A percentile compares a stretch with the other conserved stretches of the same genome.
Conservation (phyloP, 2,797 vertebrate species). For the Pyrocephalus nanus region DNA sequence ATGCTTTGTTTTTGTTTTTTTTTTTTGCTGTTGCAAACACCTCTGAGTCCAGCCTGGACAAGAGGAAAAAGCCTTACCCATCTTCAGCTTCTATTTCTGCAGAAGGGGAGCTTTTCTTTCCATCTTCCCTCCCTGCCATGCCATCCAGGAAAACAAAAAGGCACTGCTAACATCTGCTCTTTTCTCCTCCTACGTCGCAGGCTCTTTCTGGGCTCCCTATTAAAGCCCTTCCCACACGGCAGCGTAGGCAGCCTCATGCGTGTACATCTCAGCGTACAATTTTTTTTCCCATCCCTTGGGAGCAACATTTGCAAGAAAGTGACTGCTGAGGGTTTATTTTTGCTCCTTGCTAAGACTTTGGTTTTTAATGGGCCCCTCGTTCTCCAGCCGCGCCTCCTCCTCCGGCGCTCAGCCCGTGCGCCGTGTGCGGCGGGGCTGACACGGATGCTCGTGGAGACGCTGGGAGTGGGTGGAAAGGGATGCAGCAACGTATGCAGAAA, state of each 20-base stretch:
- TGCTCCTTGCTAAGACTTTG: not conserved
- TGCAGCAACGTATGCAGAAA: not conserved
- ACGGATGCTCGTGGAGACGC: not conserved
- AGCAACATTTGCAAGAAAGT: not conserved
- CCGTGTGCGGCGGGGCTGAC: rapidly evolving
- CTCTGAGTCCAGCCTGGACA: not conserved
- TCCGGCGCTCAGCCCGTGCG: rapidly evolving
- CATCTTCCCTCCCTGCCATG: not conserved
- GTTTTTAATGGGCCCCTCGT: not conserved
- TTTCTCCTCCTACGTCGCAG: conserved; percentile 24
- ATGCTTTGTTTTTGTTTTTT: rapidly evolving
- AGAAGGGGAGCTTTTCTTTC: conserved; percentile 8
- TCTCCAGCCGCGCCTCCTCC: not conserved
- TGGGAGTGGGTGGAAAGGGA: not conserved
- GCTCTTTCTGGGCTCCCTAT: conserved; percentile 47
- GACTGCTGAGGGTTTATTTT: conserved; percentile 38
- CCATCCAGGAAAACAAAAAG: conserved; percentile 59
- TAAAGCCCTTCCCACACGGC: conserved; percentile 52
- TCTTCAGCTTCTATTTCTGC: not conserved
- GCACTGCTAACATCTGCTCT: conserved; percentile 57
- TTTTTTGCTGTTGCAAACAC: not conserved
- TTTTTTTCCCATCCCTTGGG: not conserved
- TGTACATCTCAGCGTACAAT: not conserved
- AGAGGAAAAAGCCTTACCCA: not conserved
- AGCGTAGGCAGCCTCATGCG: conserved; percentile 27